Base-by-base conservation (phyloP, 2,113 vertebrate genomes). In the Mesembrinibis cayennensis region DNA sequence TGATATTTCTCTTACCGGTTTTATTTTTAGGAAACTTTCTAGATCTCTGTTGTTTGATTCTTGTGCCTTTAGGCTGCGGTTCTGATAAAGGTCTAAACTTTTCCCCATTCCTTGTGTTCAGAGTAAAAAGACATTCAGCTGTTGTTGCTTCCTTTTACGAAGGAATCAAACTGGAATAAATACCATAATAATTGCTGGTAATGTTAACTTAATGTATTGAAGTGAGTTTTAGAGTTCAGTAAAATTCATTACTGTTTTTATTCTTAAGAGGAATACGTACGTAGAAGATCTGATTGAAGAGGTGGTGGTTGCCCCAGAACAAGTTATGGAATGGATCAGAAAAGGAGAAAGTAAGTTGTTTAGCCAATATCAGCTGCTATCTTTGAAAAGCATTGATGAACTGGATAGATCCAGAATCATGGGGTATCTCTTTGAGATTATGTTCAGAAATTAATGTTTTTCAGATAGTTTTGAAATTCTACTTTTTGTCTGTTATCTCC, bases 241-340 rank as follows among this genome's bases (percentile, higher is more conserved):
- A 52, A 67, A 40, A 87, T 62, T 59, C 47, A 30, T 67, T 72
- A 4, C 7, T 56, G 0, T 25, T 20, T 74, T 67, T 80, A 44
- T 65, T 79, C 65, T 91, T 38, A 95, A 99, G 99, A 99, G 99
- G 97, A 99, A 98, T 70, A 98, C 99, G 0, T 99, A 98, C n/a
- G 99, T 99, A 63, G 98, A 99, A 65, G 99, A 99, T 92, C 98
- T 99, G 87, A 99, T 98, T 5, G 99, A 99, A 93, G 99, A 99
- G 88, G 97, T 99, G 66, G 99, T 99, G 23, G 98, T 98, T 44
- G 95, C 98, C 76, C 98, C 98, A 30, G 97, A 99, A 36, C 98
- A 99, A 98, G 99, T 98, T 26, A 96, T 99, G 93, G 96, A 98
- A 70, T 99, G 99, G 99, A 98, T 99, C 78, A 97, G 97, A 45